Percentiles rank a stretch among this genome's conserved stretches.
Conservation (phyloP, 2,113 vertebrate genomes). For the Engraulis encrasicolus region DNA sequence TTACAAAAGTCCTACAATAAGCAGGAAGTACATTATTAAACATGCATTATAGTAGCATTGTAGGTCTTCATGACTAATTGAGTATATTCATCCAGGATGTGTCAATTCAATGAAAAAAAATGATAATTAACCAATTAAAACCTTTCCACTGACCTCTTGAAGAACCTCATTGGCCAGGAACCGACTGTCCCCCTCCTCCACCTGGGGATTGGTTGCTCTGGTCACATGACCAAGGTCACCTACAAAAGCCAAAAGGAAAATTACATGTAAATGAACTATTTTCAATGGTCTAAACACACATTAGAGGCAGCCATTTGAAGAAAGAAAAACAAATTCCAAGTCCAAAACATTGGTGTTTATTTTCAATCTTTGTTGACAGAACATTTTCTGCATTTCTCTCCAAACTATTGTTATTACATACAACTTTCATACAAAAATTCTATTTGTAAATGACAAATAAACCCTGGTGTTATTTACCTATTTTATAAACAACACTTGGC, state of each 20-base stretch:
- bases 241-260: constrained; percentile 52
- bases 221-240: constrained; percentile 98
- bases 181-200: constrained; percentile 96
- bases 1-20: no score
- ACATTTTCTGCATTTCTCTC: no score
- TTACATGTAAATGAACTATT: not conserved
- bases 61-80: no score
- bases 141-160: constrained; percentile 85
- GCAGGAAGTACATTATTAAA: not conserved
- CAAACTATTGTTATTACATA: no score
- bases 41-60: no score
- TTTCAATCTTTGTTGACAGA: no score
- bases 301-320: not conserved
- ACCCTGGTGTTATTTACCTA: constrained; percentile 75
- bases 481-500: constrained; percentile 91
- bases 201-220: constrained; percentile 90
- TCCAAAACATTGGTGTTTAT: no score
- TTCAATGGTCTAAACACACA: not conserved
- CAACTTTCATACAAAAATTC: no score
- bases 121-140: not conserved
- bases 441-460: no score
- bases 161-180: constrained; percentile 96
- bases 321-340: no score
- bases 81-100: not conserved
- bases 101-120: not conserved